These are phyloP conservation scores for Bolborhynchus lineola DNA, from an alignment of 2,113 vertebrate species.

Conservation along the genomic window DNA sequence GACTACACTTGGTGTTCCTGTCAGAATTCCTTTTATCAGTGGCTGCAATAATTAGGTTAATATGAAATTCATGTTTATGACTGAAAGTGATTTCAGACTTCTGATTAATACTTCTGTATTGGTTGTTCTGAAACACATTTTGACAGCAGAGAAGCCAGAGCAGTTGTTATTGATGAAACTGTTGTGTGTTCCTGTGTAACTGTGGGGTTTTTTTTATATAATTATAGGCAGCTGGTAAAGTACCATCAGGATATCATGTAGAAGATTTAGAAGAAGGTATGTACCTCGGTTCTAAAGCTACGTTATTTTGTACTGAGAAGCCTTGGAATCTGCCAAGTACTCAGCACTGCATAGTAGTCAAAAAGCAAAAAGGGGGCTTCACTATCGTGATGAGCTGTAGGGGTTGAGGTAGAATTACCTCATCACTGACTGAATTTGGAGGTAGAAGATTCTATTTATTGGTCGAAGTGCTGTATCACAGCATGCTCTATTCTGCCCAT, in stretches of 20 bases:
- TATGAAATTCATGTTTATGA: background rate
- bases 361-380: background rate
- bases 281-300: background rate
- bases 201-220: background rate
- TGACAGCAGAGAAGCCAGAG: background rate
- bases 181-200: constrained; percentile 3
- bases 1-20: background rate
- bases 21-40: background rate
- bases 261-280: constrained; percentile 81
- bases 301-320: background rate
- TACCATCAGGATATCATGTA: constrained; percentile 70
- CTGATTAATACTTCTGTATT: background rate
- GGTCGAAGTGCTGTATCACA: background rate
- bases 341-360: background rate
- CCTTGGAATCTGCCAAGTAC: background rate
- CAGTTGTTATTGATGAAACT: background rate
- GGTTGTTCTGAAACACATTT: background rate
- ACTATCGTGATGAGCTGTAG: background rate
- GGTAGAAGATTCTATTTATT: background rate
- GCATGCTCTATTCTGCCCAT: background rate
- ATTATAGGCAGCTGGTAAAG: constrained; percentile 76
- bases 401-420: background rate
- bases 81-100: background rate
- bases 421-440: background rate
- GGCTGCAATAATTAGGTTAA: background rate